These are phyloP conservation scores for Incurvaria masculella DNA, from an alignment of 2,888 invertebrate genomes.

Conservation along the genomic window DNA sequence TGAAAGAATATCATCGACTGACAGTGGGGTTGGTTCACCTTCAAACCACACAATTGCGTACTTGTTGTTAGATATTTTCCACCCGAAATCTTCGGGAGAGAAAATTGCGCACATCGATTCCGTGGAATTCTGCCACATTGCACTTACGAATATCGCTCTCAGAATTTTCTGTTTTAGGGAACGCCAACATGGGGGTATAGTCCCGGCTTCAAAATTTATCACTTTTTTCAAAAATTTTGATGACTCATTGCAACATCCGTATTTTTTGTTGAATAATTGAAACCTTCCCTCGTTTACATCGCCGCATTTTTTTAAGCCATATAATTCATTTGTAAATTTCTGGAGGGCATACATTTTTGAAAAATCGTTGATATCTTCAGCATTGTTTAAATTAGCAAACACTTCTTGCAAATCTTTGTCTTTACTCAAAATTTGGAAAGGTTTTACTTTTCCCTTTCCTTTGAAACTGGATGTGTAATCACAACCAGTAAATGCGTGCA, in stretches of 20 bases:
- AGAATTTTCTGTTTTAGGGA: neutral
- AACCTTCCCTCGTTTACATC: neutral
- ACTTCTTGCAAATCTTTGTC: neutral
- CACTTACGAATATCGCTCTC: neutral
- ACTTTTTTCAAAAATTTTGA: neutral
- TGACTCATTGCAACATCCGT: neutral
- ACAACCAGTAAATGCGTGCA: neutral
- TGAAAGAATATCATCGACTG: neutral
- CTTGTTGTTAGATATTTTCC: neutral
- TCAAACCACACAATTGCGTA: neutral
- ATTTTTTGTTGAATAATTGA: neutral
- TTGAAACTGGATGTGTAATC: neutral
- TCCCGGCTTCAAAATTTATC: neutral
- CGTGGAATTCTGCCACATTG: neutral
- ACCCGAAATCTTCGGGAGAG: neutral
- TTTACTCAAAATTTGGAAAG: neutral
- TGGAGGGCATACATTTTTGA: neutral
- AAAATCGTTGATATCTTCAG: neutral
- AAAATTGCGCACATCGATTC: neutral
- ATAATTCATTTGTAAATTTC: neutral
- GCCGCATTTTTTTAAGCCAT: neutral
- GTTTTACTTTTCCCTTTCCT: neutral
- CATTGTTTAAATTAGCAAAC: neutral
- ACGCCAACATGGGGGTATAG: neutral
- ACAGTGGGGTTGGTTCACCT: neutral